Evolutionary conservation across 1,140 invertebrate species (phyloP).

Genomic region (Pinna nobilis): DNA sequence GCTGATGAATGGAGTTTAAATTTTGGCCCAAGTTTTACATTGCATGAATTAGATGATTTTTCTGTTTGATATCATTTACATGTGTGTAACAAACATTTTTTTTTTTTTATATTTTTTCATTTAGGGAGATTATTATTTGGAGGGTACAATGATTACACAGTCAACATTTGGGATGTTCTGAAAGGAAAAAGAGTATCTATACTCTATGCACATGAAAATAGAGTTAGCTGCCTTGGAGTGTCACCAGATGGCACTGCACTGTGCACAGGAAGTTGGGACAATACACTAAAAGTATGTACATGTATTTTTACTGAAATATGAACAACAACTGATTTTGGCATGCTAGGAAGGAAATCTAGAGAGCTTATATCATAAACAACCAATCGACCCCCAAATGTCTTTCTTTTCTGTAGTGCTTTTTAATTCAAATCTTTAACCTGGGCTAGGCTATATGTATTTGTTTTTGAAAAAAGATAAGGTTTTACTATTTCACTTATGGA

Average conservation of each 20-base stretch:
- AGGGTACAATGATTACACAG: constrained; percentile 99
- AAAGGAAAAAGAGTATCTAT: constrained; percentile 93
- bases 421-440: too few relatives aligned
- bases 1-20: too few relatives aligned
- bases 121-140: constrained; percentile 94
- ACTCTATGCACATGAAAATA: constrained; percentile 98
- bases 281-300: constrained; percentile 95
- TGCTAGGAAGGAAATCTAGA: too few relatives aligned
- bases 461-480: too few relatives aligned
- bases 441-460: too few relatives aligned
- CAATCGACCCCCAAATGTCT: too few relatives aligned
- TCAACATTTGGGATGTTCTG: constrained; percentile 98
- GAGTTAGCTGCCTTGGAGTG: constrained; percentile 94
- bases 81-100: background rate
- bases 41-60: background rate
- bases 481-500: too few relatives aligned
- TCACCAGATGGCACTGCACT: constrained; percentile 98
- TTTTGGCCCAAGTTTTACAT: too few relatives aligned
- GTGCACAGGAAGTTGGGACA: constrained; percentile 98
- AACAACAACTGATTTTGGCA: too few relatives aligned
- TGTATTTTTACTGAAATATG: too few relatives aligned
- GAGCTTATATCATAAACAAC: too few relatives aligned
- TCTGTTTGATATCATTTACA: background rate
- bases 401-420: too few relatives aligned
- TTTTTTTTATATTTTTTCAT: constrained; percentile 20